A percentile compares a stretch with the other conserved stretches of the same genome.
phyloP scores from a whole-genome alignment of 2,113 vertebrate genomes.

The Spizaetus ornatus region DNA sequence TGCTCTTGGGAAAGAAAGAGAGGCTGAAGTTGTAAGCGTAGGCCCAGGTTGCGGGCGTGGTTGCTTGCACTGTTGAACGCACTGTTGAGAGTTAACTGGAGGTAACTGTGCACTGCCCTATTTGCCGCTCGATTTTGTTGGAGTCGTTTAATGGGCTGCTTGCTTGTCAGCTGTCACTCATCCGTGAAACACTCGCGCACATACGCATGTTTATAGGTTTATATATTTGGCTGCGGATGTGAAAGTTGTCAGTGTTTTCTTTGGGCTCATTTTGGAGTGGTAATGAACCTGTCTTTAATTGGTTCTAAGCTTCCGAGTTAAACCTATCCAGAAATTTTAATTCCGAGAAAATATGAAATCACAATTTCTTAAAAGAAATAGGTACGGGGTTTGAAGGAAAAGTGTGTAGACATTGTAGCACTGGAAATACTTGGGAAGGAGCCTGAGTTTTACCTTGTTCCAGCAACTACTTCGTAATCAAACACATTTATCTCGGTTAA shows the following conservation, averaged over 20 bases:
- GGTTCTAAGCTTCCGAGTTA: neutral
- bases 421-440: neutral
- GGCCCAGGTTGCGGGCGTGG: neutral
- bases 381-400: neutral
- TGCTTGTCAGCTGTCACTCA: neutral
- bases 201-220: fast-evolving
- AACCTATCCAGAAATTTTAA: neutral
- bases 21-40: neutral
- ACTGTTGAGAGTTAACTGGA: neutral
- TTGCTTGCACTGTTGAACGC: neutral
- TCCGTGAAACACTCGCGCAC: neutral
- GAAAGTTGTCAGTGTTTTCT: neutral
- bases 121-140: neutral
- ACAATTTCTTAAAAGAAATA: neutral
- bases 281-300: neutral
- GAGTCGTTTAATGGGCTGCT: neutral
- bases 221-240: neutral
- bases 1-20: no score
- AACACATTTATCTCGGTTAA: neutral
- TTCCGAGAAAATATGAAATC: neutral
- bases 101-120: fast-evolving
- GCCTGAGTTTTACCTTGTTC: neutral
- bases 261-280: neutral
- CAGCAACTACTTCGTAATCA: neutral
- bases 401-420: neutral